Conservation (phyloP, 2,113 vertebrate species). For the Etheostoma spectabile region DNA sequence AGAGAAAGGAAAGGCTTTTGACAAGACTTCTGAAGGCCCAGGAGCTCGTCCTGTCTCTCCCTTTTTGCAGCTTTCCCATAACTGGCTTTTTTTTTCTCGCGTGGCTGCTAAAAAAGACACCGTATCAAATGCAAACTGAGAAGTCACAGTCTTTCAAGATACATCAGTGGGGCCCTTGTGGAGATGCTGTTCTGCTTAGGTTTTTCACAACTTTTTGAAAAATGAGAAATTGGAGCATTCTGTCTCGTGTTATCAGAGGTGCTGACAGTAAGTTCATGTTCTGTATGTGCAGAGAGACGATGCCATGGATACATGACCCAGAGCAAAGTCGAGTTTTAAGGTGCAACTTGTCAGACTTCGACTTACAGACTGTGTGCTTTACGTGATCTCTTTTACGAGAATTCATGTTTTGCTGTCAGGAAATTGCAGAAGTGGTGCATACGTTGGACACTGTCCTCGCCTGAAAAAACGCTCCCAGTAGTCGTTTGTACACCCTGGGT, state of each 20-base stretch:
- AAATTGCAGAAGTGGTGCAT: background rate
- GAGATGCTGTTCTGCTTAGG: slow-evolving; percentile 77
- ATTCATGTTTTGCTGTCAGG: background rate
- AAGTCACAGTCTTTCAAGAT: slow-evolving; percentile 81
- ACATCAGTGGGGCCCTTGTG: slow-evolving; percentile 78
- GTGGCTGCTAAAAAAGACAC: slow-evolving; percentile 76
- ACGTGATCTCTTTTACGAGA: slow-evolving; percentile 7
- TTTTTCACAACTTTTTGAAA: slow-evolving; percentile 76
- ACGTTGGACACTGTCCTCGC: background rate
- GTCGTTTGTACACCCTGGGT: no score
- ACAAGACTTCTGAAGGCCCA: slow-evolving; percentile 80
- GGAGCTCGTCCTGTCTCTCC: slow-evolving; percentile 78
- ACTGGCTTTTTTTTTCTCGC: slow-evolving; percentile 72
- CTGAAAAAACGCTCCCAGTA: no score
- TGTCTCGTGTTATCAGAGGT: slow-evolving; percentile 73
- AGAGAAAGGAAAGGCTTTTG: slow-evolving; percentile 76
- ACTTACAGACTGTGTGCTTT: slow-evolving; percentile 1
- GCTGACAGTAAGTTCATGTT: slow-evolving; percentile 73
- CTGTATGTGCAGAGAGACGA: slow-evolving; percentile 42
- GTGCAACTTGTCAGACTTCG: slow-evolving; percentile 36
- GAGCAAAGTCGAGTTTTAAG: slow-evolving; percentile 45
- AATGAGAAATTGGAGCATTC: slow-evolving; percentile 75
- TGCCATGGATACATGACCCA: slow-evolving; percentile 54
- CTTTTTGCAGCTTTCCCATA: slow-evolving; percentile 78
- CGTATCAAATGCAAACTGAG: slow-evolving; percentile 82